Base-by-base conservation (phyloP, 1,140 invertebrate genomes). In the Cydia amplana region DNA sequence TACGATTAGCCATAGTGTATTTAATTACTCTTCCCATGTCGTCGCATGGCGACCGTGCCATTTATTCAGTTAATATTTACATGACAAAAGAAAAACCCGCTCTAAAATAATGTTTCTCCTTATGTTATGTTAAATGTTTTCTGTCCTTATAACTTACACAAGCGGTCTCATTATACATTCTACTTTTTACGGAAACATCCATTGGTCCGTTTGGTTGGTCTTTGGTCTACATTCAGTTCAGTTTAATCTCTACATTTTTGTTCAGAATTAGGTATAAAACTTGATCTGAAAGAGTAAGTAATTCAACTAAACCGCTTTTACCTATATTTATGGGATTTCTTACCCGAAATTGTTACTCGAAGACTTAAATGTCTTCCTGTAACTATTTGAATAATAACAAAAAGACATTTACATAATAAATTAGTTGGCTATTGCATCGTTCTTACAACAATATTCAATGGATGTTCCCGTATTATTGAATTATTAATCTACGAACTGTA, bases 31-130 rank as follows among this genome's bases (percentile, higher is more conserved):
- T 46, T 46, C 43, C 14, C 7, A 46, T 46, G 7, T 46, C 43
- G 43, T 55, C n/a, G n/a, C 51, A 55, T 55, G 51, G 49, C 49
- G 49, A 51, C 49, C 49, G 49, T 51, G 49, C 49, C 49, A 51
- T 51, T n/a, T n/a, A 7, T 18, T 43, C 40, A 43, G 49, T 51
- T 7, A 55, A 55, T 0, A n/a, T n/a, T 55, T 55, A 18, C 51
- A 1, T 20, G 1, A 55, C 51, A 18, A 55, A 18, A 18, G n/a
- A 55, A 55, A 55, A 55, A 55, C 51, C 51, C 51, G 16, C 1
- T 55, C 51, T 55, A 7, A 18, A 55, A 55, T 6, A 18, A 18
- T 16, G 3, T 16, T 49, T 49, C 16, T 18, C 51, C 20, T 55
- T 18, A 55, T 55, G 10, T n/a, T 55, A 55, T 55, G n/a, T 18